Base-by-base conservation (phyloP, 1,140 invertebrate genomes). In the Macrostomum lignano region DNA sequence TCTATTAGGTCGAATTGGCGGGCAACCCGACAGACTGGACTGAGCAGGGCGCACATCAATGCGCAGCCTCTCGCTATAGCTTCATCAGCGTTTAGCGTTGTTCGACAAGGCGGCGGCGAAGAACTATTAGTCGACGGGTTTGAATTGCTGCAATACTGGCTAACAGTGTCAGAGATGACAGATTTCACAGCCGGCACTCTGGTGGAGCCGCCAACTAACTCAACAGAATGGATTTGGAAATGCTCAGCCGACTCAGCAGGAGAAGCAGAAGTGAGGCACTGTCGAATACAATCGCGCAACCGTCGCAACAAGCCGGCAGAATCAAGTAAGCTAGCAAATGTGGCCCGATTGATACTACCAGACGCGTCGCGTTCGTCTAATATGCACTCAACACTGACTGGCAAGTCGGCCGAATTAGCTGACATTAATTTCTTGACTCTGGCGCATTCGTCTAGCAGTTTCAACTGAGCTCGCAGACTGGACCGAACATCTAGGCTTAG, bases 401-500 rank as follows among this genome's bases (percentile, higher is more conserved):
- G 88, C 40, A 98, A 63, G 23, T 67, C 70, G 25, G 49, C 52
- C 23, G 51, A 79, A 56, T 93, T 96, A 0, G 84, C 82, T 11
- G 81, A 91, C 84, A 98, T 94, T 55, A 93, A 74, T 51, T 96
- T 96, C 55, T 98, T 98, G 6, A 96, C 46, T 55, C 88, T 94
- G 47, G 94, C 88, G 33, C 82, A 76, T 61, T 96, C 86, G 37
- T 73, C 67, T 1, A 77, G 46, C 1, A 98, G 61, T 42, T 86
- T 68, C 17, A 84, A 48, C 47, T 71, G 74, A 22, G 86, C 78
- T 44, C 79, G 69, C 2, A 72, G 68, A 54, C 76, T 82, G 26
- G 64, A 68, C 35, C 62, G 67, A 4, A 72, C 68, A 58, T 93
- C 74, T 30, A 94, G 65, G 46, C 77, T 76, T 47, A 74, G 88